Base-by-base conservation (phyloP, 2,797 vertebrate species). In the Leptatherina wallacei region DNA sequence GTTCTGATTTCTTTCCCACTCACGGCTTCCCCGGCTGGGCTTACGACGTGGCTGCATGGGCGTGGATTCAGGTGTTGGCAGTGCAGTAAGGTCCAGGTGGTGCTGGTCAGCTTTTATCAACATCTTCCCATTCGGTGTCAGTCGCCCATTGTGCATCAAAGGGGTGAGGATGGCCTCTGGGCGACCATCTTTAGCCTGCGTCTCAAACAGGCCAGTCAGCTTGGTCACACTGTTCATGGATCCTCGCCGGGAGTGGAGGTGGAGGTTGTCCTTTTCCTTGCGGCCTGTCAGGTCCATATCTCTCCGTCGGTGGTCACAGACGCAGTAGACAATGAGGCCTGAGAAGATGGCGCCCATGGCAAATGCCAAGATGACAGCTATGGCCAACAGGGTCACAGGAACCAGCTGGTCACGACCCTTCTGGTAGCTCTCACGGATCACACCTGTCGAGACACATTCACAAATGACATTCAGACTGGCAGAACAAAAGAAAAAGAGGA, bases 151-250 rank as follows among this genome's bases (percentile, higher is more conserved):
- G 93, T 97, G 97, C 97, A 99, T 99, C 85, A 99, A 89, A 1
- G 98, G 98, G 0, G 97, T 96, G 80, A 99, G 97, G 83, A 99
- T 96, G 16, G 97, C 97, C 85, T 99, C 98, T 0, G 97, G 95
- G 12, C 96, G 96, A 0, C 97, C 96, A 1, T 99, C 98, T 88
- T 99, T 99, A 83, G 96, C 95, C 86, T 98, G 97, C 2, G 93
- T 94, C 63, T 99, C 98, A 60, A 99, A 99, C 81, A 99, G 95
- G 63, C 97, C 97, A 0, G 97, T 97, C 89, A 99, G 95, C 86
- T 99, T 99, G 85, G 97, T 98, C 83, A 99, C 97, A 0, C 98
- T 99, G 94, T 97, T 96, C 98, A 99, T 99, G 65, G 98, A 99
- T 11, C 96, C 96, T 0, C 97, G 94, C 33, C 97, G 95, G 30